phyloP scores from a whole-genome alignment of 2,888 invertebrate species.

The Nephrotoma guestfalica region DNA sequence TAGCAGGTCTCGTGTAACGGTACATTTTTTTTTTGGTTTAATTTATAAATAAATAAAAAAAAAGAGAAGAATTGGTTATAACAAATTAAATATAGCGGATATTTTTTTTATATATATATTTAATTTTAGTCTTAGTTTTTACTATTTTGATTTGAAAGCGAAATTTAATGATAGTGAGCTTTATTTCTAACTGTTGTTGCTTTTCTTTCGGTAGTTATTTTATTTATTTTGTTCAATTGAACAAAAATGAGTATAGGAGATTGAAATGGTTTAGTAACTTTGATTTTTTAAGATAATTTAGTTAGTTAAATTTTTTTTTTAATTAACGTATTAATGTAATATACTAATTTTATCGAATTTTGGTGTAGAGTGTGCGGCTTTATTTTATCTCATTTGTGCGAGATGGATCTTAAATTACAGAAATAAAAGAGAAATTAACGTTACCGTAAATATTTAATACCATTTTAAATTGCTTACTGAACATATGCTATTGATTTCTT shows the following conservation, averaged over 20 bases:
- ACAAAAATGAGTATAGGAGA: not conserved
- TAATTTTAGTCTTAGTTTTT: not conserved
- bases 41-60: slow-evolving; percentile 2
- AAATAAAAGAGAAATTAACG: not conserved
- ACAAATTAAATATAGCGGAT: slow-evolving; percentile 4
- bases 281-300: not conserved
- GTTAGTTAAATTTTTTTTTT: slow-evolving; percentile 4
- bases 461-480: not conserved
- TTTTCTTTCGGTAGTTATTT: not conserved
- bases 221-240: not conserved
- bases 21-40: slow-evolving; percentile 15
- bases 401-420: not conserved
- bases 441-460: not conserved
- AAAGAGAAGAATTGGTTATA: slow-evolving; percentile 4
- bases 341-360: not conserved
- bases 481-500: not conserved
- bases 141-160: not conserved
- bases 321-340: not conserved
- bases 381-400: not conserved
- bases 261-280: not conserved
- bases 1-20: slow-evolving; percentile 35
- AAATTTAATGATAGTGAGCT: slow-evolving; percentile 1
- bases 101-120: not conserved
- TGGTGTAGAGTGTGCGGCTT: not conserved
- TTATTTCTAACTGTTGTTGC: not conserved